phyloP scores from a whole-genome alignment of 2,888 invertebrate genomes.

The Drosophila cognata region DNA sequence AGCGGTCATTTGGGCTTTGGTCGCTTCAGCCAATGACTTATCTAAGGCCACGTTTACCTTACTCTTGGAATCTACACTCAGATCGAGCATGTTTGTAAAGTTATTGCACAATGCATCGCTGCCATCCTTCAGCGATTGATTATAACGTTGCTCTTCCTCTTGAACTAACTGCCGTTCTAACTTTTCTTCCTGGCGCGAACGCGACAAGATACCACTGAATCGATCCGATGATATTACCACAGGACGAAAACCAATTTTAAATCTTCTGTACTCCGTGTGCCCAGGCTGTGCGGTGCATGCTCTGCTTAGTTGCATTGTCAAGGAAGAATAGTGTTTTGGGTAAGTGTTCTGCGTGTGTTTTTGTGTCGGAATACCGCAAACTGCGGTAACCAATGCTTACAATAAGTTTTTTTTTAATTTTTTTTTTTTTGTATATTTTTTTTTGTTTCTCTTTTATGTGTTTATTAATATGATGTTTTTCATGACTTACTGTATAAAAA shows the following conservation, averaged over 20 bases:
- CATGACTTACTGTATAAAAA: not conserved
- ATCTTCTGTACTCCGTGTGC: slow-evolving; percentile 4
- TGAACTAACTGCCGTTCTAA: slow-evolving; percentile 19
- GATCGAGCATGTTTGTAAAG: slow-evolving; percentile 31
- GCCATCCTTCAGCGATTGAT: slow-evolving; percentile 58
- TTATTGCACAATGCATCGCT: slow-evolving; percentile 32
- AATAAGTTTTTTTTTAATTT: not conserved
- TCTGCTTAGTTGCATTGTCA: slow-evolving; percentile 9
- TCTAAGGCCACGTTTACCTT: slow-evolving; percentile 3
- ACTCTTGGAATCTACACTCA: slow-evolving; percentile 14
- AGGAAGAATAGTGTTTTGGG: not conserved
- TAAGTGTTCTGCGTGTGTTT: not conserved
- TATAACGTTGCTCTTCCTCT: slow-evolving; percentile 59
- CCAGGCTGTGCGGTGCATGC: slow-evolving; percentile 17
- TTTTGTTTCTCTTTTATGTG: not conserved
- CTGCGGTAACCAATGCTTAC: not conserved
- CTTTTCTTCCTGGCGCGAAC: slow-evolving; percentile 34
- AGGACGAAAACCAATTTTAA: slow-evolving; percentile 14
- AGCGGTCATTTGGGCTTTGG: slow-evolving; percentile 9
- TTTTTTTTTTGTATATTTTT: not conserved
- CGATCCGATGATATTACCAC: slow-evolving; percentile 60
- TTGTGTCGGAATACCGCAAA: not conserved
- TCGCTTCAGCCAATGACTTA: not conserved
- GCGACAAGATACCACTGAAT: slow-evolving; percentile 43
- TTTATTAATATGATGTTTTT: not conserved